phyloP scores from a whole-genome alignment of 2,113 vertebrate species.

The Periophthalmus modestus region DNA sequence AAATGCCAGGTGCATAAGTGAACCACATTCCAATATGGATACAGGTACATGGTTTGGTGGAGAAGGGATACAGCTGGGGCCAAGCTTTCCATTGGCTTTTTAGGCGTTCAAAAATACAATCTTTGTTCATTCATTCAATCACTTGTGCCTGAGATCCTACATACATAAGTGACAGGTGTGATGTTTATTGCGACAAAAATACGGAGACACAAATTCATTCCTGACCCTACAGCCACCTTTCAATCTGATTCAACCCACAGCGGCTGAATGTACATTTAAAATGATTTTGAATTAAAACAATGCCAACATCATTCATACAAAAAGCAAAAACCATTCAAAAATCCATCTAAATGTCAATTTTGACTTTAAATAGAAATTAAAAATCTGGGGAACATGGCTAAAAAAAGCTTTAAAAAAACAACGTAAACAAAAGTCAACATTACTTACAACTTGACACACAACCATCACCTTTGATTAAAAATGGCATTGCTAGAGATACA shows the following conservation, averaged over 20 bases:
- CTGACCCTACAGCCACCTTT: conserved; percentile 32
- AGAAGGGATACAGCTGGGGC: conserved; percentile 23
- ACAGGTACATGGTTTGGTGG: conserved; percentile 14
- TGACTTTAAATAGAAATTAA: conserved; percentile 65
- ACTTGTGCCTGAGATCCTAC: conserved; percentile 71
- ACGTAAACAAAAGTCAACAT: conserved; percentile 67
- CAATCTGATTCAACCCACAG: conserved; percentile 27
- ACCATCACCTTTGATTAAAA: conserved; percentile 49
- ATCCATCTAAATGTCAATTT: conserved; percentile 29
- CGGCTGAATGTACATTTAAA: conserved; percentile 39
- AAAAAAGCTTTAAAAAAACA: conserved; percentile 23
- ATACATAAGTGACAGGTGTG: conserved; percentile 46
- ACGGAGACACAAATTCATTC: conserved; percentile 26
- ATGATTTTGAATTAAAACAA: conserved; percentile 67
- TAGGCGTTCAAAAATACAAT: conserved; percentile 66
- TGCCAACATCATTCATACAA: conserved; percentile 53
- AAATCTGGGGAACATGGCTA: conserved; percentile 50
- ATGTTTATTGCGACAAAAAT: conserved; percentile 37
- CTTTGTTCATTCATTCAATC: conserved; percentile 64
- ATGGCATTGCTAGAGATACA: conserved; percentile 48
- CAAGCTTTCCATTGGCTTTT: conserved; percentile 40
- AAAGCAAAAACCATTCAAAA: conserved; percentile 53
- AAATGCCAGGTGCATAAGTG: conserved; percentile 17
- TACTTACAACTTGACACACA: conserved; percentile 56
- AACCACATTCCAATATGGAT: conserved; percentile 20